A percentile compares a stretch with the other conserved stretches of the same genome.
These are phyloP conservation scores for Eupeodes latifasciatus DNA, from an alignment of 2,888 invertebrate genomes.

Conservation along the genomic window DNA sequence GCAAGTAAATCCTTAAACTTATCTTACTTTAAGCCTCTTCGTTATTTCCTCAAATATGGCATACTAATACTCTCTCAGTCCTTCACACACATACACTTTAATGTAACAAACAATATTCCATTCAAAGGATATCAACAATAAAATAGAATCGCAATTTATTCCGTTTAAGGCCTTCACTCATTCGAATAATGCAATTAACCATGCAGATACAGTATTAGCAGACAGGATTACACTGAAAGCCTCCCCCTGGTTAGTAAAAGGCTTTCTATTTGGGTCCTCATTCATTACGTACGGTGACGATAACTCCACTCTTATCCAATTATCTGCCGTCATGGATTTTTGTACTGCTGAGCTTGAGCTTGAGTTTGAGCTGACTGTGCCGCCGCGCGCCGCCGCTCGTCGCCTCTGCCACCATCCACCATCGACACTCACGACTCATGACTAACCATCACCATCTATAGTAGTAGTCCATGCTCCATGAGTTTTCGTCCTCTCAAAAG, in stretches of 20 bases:
- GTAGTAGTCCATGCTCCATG: background rate
- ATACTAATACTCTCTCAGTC: too few relatives aligned
- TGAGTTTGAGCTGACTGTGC: background rate
- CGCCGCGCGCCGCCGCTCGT: background rate
- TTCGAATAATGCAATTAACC: constrained; percentile 77
- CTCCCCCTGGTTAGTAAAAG: constrained; percentile 32
- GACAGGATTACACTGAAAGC: constrained; percentile 70
- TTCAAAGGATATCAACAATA: constrained; percentile 29
- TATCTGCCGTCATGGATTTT: constrained; percentile 68
- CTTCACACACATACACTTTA: too few relatives aligned
- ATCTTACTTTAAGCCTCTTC: too few relatives aligned
- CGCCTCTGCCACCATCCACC: background rate
- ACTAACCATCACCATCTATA: too few relatives aligned
- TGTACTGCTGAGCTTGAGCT: constrained; percentile 2
- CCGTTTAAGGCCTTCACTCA: constrained; percentile 75
- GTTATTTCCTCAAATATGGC: too few relatives aligned
- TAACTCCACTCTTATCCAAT: constrained; percentile 74
- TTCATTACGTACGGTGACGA: constrained; percentile 72
- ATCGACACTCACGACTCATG: background rate
- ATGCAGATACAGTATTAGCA: constrained; percentile 72
- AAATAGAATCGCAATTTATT: constrained; percentile 69
- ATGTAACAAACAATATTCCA: background rate
- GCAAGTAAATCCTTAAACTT: too few relatives aligned
- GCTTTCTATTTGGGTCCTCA: constrained; percentile 45
- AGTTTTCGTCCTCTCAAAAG: background rate